These are phyloP conservation scores for Pollimyrus isidori DNA, from an alignment of 2,113 vertebrate genomes.

Conservation along the genomic window DNA sequence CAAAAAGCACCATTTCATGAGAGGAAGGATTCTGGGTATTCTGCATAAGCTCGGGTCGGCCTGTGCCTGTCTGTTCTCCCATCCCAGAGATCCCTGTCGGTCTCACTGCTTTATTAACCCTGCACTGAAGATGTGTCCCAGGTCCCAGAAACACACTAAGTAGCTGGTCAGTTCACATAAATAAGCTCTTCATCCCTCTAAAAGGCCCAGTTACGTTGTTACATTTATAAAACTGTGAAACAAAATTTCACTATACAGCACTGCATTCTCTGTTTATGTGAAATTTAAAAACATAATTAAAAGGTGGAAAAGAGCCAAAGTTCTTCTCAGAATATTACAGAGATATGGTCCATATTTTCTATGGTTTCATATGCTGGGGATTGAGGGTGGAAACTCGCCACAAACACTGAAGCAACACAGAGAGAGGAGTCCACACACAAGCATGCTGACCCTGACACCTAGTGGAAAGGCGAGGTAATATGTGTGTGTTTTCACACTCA, in stretches of 20 bases:
- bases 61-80: neutral
- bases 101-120: neutral
- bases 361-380: neutral
- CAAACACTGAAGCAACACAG: neutral
- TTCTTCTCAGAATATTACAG: neutral
- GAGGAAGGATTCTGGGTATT: neutral
- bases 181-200: neutral
- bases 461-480: neutral
- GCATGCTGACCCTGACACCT: conserved; percentile 12
- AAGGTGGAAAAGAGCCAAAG: neutral
- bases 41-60: neutral
- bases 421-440: neutral
- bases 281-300: neutral
- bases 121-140: neutral
- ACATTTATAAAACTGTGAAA: neutral
- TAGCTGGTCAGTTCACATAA: neutral
- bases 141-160: neutral
- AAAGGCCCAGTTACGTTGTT: neutral
- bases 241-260: neutral
- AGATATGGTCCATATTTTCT: neutral
- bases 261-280: neutral
- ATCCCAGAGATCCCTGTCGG: neutral
- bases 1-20: neutral
- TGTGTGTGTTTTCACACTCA: neutral
- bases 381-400: neutral